Evolutionary conservation across 1,140 invertebrate species (phyloP), one percentile per base, ranked within the genome.

Genomic region (Cherax destructor): DNA sequence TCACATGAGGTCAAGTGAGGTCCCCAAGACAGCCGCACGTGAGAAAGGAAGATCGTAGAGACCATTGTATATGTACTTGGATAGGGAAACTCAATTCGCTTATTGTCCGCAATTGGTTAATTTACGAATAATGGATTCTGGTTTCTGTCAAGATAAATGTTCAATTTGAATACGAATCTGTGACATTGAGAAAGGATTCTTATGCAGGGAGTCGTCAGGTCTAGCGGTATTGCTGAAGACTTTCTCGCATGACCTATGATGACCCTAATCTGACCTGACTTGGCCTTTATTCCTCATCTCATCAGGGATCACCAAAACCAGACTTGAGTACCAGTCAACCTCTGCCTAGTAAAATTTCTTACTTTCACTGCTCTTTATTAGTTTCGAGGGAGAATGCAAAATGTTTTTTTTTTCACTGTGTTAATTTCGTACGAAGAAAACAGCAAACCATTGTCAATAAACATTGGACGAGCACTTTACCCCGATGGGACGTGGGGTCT

Each of bases 221-320:
- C 69, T 30, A 30, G 69, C 9, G 6, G 24, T 74, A 4, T 10
- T 74, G 69, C 24, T 21, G 21, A 4, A 74, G n/a, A 74, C 24
- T 74, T 74, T 74, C 69, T 21, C 30, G 30, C 69, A 74, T 74
- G 69, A 74, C 24, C n/a, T 30, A 24, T 30, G 50, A n/a, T 81
- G n/a, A 59, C 50, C 79, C 79, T 6, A 52, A n/a, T 59, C 30
- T 59, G 72, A 86, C 74, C 65, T 52, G 74, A 59, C 74, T 74
- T 59, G 41, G 18, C 50, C 21, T 10, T 78, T 86, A 52, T 86
- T 78, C 52, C 84, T 86, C 85, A 78, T 30, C 74, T 47, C 4
- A 59, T 78, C 18, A 21, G 69, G 6, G 24, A 65, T 47, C 24
- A 18, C 52, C 24, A 56, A n/a, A 5, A 30, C 69, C 7, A 74